A percentile compares a stretch with the other conserved stretches of the same genome.
These are phyloP conservation scores for Timema cristinae DNA, from an alignment of 2,888 invertebrate species.

Conservation along the genomic window DNA sequence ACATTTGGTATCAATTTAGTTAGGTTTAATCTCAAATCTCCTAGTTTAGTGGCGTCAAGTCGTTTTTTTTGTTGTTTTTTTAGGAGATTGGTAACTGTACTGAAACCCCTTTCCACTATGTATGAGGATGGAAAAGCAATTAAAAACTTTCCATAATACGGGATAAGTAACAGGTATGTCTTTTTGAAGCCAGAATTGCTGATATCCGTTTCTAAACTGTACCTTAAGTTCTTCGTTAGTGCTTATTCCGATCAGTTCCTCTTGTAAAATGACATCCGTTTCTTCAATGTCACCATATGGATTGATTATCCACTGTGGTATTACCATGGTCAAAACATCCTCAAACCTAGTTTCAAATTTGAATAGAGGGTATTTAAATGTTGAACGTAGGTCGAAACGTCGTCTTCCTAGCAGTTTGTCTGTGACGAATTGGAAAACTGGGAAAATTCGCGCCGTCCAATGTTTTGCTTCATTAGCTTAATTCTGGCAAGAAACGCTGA, in stretches of 20 bases:
- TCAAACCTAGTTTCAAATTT: not conserved
- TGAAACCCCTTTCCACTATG: constrained; percentile 33
- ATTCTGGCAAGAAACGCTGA: not conserved
- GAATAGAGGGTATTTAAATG: not conserved
- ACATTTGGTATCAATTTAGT: no score
- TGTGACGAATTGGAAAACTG: not conserved
- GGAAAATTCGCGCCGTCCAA: constrained; percentile 1
- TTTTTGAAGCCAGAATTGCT: constrained; percentile 35
- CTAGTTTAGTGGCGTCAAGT: no score
- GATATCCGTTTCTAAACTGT: constrained; percentile 35
- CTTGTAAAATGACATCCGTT: constrained; percentile 27
- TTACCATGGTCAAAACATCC: not conserved
- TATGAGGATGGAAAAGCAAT: constrained; percentile 34
- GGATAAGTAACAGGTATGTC: constrained; percentile 33
- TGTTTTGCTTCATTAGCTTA: not conserved
- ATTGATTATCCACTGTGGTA: constrained; percentile 7
- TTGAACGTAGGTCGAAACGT: not conserved
- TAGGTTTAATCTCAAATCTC: no score
- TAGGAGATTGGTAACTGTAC: constrained; percentile 31
- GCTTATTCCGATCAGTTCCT: constrained; percentile 34
- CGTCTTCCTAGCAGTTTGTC: not conserved
- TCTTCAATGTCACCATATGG: constrained; percentile 9
- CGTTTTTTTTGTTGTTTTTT: constrained; percentile 22
- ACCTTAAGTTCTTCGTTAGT: constrained; percentile 34
- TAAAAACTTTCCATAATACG: constrained; percentile 35